Base-by-base conservation (phyloP, 1,140 invertebrate species). In the Microplitis mediator region DNA sequence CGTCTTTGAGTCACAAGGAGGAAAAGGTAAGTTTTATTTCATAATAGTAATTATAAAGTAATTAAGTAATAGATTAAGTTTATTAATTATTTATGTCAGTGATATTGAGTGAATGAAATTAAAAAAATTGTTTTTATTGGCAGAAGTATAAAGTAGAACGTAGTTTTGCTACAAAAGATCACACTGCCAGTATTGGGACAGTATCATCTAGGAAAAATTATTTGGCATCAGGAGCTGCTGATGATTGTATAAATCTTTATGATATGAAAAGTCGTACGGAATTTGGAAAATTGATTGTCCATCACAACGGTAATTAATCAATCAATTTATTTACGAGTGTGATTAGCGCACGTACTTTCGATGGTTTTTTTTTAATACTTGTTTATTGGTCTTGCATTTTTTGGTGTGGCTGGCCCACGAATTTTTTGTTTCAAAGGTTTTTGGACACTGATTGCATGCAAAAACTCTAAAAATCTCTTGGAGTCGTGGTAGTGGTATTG, bases 171-270 rank as follows among this genome's bases (percentile, higher is more conserved):
- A 93, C 93, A 69, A 94, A 96, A 80, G 93, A 92, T 23, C 97
- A 98, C 83, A 88, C 89, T 74, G 92, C 92, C 4, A 94, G 95
- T 77, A 88, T 99, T 3, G 89, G 94, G 77, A 90, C 90, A 77
- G 79, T 97, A 3, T 89, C 92, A 1, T 87, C 90, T 23, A 91
- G 88, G 13, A 91, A 90, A 31, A 90, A 92, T 78, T 93, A 92
- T 84, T 84, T 98, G 58, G 95, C 94, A 11, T 96, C 95, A 23
- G 95, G 95, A 8, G 93, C 94, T 56, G 91, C 92, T 14, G 97
- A 98, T 88, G 97, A 98, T 88, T 91, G 92, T 60, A 92, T 98
- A 75, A 91, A 93, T 61, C 84, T 98, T 1, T 96, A 96, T 78
- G 93, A 98, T 83, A 90, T 98, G 86, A 90, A 90, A 64, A 89